These are phyloP conservation scores for Seriola dumerili DNA, from an alignment of 2,113 vertebrate genomes.

Conservation along the genomic window DNA sequence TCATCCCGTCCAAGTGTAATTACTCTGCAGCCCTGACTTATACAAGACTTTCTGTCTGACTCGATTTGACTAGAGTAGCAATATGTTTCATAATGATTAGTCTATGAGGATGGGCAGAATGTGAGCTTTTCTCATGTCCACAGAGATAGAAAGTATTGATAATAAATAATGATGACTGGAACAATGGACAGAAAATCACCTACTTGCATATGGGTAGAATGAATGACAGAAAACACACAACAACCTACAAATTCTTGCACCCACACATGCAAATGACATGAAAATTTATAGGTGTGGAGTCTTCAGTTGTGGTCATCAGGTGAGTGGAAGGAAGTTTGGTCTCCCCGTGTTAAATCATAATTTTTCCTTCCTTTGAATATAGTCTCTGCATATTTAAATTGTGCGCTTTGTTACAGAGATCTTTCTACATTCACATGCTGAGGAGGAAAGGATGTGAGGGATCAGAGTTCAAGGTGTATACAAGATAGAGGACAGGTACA, in stretches of 20 bases:
- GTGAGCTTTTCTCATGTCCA: constrained; percentile 12
- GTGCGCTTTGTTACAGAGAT: constrained; percentile 51
- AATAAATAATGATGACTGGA: constrained; percentile 27
- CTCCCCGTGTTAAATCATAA: constrained; percentile 48
- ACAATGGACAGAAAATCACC: constrained; percentile 21
- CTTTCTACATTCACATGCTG: constrained; percentile 62
- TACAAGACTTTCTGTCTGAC: constrained; percentile 68
- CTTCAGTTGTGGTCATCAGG: background rate
- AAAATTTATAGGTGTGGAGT: background rate
- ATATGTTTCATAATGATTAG: constrained; percentile 53
- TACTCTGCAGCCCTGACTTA: constrained; percentile 70
- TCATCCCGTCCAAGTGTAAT: constrained; percentile 60
- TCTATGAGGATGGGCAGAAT: constrained; percentile 12
- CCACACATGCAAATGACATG: background rate
- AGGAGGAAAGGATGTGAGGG: constrained; percentile 39
- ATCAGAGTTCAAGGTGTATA: constrained; percentile 66
- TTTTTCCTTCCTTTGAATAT: constrained; percentile 59
- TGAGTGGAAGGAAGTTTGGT: constrained; percentile 3
- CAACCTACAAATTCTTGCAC: background rate
- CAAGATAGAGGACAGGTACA: constrained; percentile 33
- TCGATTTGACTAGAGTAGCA: constrained; percentile 52
- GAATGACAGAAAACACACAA: constrained; percentile 8
- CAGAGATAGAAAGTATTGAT: constrained; percentile 11
- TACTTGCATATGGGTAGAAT: constrained; percentile 6
- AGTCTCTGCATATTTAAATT: constrained; percentile 68